Evolutionary conservation across 1,140 invertebrate genomes (phyloP).

Genomic region (Temnothorax longispinosus): DNA sequence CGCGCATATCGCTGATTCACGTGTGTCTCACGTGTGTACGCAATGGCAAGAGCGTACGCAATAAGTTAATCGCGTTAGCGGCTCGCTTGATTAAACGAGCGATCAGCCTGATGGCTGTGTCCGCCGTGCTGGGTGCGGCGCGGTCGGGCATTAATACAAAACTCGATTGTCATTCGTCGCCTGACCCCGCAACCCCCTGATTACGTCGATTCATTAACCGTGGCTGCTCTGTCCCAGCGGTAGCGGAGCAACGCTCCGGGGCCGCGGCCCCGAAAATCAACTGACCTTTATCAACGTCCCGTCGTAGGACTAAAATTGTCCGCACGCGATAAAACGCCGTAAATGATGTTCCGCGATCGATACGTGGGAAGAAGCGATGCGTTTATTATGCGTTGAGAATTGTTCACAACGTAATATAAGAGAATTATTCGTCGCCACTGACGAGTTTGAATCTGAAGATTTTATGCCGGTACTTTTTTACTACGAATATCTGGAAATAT

Average conservation of each 20-base stretch:
- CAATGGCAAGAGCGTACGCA: conserved; percentile 68
- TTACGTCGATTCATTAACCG: conserved; percentile 75
- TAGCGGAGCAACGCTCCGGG: conserved; percentile 2
- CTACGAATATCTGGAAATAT: neutral
- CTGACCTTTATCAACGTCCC: conserved; percentile 63
- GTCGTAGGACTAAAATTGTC: conserved; percentile 23
- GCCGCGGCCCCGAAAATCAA: conserved; percentile 62
- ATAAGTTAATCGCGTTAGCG: conserved; percentile 77
- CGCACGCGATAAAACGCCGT: conserved; percentile 25
- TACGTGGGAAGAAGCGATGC: neutral
- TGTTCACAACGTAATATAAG: neutral
- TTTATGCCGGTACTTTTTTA: too few species aligned
- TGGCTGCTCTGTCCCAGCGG: conserved; percentile 1
- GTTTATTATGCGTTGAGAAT: neutral
- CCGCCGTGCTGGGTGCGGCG: conserved; percentile 69
- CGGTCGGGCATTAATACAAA: conserved; percentile 71
- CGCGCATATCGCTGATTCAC: conserved; percentile 71
- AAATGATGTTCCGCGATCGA: conserved; percentile 39
- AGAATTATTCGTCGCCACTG: neutral
- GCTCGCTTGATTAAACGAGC: conserved; percentile 75
- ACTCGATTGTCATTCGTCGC: conserved; percentile 77
- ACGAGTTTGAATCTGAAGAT: neutral
- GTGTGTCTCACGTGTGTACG: conserved; percentile 61
- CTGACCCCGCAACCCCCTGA: conserved; percentile 61
- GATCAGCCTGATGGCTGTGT: conserved; percentile 70